Evolutionary conservation across 92 coral and sea anemone genomes (phyloP), one percentile per base, ranked within the genome.

Genomic region (Parazoanthus swiftii): DNA sequence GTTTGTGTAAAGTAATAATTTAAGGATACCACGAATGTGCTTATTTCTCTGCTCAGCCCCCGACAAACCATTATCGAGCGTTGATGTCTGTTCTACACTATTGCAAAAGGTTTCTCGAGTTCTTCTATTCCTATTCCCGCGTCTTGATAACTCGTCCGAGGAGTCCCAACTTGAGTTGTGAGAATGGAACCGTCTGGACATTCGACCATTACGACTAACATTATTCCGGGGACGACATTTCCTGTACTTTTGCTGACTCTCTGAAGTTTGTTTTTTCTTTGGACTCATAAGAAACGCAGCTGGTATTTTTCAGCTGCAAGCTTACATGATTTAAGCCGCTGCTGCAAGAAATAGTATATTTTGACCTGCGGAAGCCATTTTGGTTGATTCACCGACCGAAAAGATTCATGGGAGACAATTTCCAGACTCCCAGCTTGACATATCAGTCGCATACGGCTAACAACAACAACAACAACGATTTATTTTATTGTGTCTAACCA

Each of bases 251-350:
- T 74, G 18, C 44, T 74, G 77, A 74, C 44, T 74, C 36, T 42
- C 77, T 33, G 46, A 74, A 74, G 77, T 29, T 35, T 39, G 77
- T 14, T 35, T 74, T 74, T 35, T 42, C 77, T 74, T 74, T 35
- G 77, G 42, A 74, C 77, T 74, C 77, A 74, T 74, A 20, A 35
- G 77, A 74, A 15, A 37, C 39, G 77, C 77, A 74, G 77, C 77
- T 74, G 77, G 46, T 74, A 74, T 33, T 42, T 42, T 74, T n/a
- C 77, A 74, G 42, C 77, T 74, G 46, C 77, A 74, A 74, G 77
- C 18, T 74, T 74, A 74, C 77, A 74, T 74, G 44, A 15, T 36
- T 36, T 13, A 42, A 14, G 15, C 77, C 21, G n/a, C n/a, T 36
- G 18, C 77, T 74, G 77, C 46, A 2, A 74, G 77, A 8, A 36